Conservation (phyloP, 2,888 invertebrate genomes). For the Pimpla rufipes region DNA sequence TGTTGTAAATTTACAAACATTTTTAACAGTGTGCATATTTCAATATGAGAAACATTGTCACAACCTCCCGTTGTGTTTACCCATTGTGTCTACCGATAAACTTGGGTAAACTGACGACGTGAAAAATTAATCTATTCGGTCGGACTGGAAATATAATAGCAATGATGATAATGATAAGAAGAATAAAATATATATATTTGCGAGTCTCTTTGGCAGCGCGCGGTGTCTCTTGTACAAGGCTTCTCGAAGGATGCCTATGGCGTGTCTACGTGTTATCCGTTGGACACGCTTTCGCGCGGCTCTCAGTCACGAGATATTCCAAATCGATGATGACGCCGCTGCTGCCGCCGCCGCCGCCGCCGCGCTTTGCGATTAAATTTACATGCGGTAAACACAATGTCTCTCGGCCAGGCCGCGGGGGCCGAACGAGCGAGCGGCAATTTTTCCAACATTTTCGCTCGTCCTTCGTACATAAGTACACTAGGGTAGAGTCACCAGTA, state of each 20-base stretch:
- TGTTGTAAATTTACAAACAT: too few species aligned
- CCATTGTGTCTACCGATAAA: too few species aligned
- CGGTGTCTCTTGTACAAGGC: neutral
- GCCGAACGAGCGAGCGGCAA: too few species aligned
- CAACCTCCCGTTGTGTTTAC: too few species aligned
- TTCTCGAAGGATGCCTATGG: conserved; percentile 34
- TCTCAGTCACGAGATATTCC: conserved; percentile 61
- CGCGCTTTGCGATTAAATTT: conserved; percentile 46
- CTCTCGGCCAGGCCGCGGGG: too few species aligned
- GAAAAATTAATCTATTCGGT: neutral
- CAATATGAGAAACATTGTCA: too few species aligned
- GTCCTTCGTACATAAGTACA: neutral
- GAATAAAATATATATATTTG: conserved; percentile 50
- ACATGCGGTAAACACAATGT: conserved; percentile 49
- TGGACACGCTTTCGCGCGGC: conserved; percentile 54
- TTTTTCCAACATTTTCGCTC: neutral
- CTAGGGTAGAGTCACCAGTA: too few species aligned
- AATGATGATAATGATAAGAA: conserved; percentile 41
- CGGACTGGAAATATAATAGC: conserved; percentile 5
- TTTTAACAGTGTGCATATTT: too few species aligned
- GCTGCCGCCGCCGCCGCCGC: too few species aligned
- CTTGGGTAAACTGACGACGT: too few species aligned
- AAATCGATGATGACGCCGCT: conserved; percentile 55
- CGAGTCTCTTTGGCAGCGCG: conserved; percentile 18
- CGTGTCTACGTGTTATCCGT: conserved; percentile 20